A percentile compares a stretch with the other conserved stretches of the same genome.
phyloP scores from a whole-genome alignment of 2,797 vertebrate species.

The Bryconaethiops microstoma region DNA sequence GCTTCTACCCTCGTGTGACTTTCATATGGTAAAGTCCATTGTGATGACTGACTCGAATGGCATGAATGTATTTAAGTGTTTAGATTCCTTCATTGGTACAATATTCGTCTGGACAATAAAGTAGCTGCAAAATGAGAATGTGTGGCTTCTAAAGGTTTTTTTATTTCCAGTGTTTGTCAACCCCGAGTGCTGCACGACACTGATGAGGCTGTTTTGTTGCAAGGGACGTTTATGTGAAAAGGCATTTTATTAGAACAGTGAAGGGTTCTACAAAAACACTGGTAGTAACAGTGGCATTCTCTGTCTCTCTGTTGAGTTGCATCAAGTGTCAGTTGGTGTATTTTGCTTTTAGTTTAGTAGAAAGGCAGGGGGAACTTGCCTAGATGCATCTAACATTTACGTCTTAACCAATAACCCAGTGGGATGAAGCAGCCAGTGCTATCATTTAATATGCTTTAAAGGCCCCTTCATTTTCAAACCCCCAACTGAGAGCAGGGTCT shows the following conservation, averaged over 20 bases:
- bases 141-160: slow-evolving; percentile 63
- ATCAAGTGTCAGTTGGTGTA: slow-evolving; percentile 55
- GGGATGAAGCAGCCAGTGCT: slow-evolving; percentile 42
- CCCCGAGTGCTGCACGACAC: slow-evolving; percentile 65
- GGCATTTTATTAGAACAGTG: slow-evolving; percentile 60
- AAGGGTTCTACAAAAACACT: slow-evolving; percentile 53
- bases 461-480: slow-evolving; percentile 29
- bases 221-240: slow-evolving; percentile 58
- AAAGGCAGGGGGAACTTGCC: slow-evolving; percentile 58
- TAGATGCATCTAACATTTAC: slow-evolving; percentile 45
- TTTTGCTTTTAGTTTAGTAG: slow-evolving; percentile 57
- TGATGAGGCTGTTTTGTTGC: slow-evolving; percentile 61
- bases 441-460: slow-evolving; percentile 16
- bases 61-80: slow-evolving; percentile 52
- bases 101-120: slow-evolving; percentile 52
- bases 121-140: slow-evolving; percentile 62
- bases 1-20: slow-evolving; percentile 48
- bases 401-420: slow-evolving; percentile 43
- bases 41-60: slow-evolving; percentile 56
- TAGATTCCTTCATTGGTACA: slow-evolving; percentile 61
- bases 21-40: slow-evolving; percentile 57
- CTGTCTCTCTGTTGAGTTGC: slow-evolving; percentile 31
- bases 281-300: slow-evolving; percentile 57
- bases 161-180: slow-evolving; percentile 73
- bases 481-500: slow-evolving; percentile 4